These are phyloP conservation scores for Platichthys flesus DNA, from an alignment of 2,113 vertebrate genomes.

Conservation along the genomic window DNA sequence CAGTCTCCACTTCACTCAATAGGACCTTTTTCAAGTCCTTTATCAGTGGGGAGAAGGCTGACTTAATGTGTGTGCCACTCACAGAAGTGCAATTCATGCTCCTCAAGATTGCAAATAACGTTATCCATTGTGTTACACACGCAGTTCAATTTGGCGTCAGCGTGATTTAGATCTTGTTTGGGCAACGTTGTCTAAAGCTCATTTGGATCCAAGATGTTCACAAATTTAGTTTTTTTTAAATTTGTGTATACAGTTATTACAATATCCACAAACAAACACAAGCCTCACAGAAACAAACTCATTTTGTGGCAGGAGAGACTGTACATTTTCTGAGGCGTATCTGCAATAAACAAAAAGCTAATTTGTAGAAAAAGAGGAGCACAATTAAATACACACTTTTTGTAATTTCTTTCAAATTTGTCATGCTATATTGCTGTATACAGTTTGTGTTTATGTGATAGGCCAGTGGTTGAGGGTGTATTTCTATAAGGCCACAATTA, in stretches of 20 bases:
- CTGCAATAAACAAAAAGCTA: slow-evolving; percentile 16
- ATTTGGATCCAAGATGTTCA: background rate
- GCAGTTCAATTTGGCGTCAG: slow-evolving; percentile 27
- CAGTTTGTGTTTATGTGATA: slow-evolving; percentile 41
- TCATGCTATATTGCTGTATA: slow-evolving; percentile 20
- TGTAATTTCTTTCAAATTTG: slow-evolving; percentile 31
- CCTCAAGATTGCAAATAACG: slow-evolving; percentile 60
- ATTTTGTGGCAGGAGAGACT: slow-evolving; percentile 1
- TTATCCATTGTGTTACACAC: slow-evolving; percentile 43
- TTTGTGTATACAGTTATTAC: slow-evolving; percentile 19
- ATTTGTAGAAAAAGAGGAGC: slow-evolving; percentile 1
- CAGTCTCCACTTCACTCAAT: slow-evolving; percentile 83
- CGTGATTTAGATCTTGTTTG: slow-evolving; percentile 56
- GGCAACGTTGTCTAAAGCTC: background rate
- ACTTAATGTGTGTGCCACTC: slow-evolving; percentile 75
- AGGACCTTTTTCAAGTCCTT: slow-evolving; percentile 78
- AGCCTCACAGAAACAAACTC: background rate
- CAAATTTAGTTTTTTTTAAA: background rate
- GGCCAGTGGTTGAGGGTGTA: slow-evolving; percentile 44
- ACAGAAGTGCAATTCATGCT: slow-evolving; percentile 34
- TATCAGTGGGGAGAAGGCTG: slow-evolving; percentile 65
- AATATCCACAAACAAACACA: slow-evolving; percentile 33
- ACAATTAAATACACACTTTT: slow-evolving; percentile 7
- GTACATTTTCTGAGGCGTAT: background rate
- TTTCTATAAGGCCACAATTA: slow-evolving; percentile 56